These are phyloP conservation scores for Chymomyza caudatula DNA, from an alignment of 2,888 invertebrate species.

Conservation along the genomic window DNA sequence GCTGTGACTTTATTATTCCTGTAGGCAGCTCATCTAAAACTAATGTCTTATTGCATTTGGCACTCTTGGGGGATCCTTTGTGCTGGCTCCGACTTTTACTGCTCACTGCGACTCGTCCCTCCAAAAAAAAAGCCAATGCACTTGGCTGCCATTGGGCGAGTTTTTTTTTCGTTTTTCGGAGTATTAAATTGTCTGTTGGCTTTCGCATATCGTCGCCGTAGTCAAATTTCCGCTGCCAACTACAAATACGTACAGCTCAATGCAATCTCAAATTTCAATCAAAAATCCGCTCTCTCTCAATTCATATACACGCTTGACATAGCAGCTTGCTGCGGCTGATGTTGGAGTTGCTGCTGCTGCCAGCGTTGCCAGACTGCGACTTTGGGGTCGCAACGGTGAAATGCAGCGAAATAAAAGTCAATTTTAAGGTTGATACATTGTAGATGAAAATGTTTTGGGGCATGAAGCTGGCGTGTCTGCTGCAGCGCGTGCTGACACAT, in stretches of 20 bases:
- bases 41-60: conserved; percentile 52
- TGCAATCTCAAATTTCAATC: conserved; percentile 69
- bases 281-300: conserved; percentile 53
- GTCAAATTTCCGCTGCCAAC: conserved; percentile 65
- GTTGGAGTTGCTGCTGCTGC: conserved; percentile 3
- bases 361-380: conserved; percentile 46
- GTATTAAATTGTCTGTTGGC: conserved; percentile 62
- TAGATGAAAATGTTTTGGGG: conserved; percentile 25
- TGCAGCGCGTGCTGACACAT: conserved; percentile 54
- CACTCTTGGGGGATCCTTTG: conserved; percentile 14
- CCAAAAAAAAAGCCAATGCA: background rate
- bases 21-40: conserved; percentile 28
- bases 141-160: conserved; percentile 36
- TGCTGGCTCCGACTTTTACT: too few species aligned
- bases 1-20: background rate
- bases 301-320: background rate
- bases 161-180: conserved; percentile 8
- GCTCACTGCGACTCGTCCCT: too few species aligned
- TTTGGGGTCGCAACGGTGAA: conserved; percentile 50
- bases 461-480: conserved; percentile 31
- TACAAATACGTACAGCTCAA: conserved; percentile 52
- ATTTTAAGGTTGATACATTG: conserved; percentile 68
- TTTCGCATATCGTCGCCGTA: conserved; percentile 56
- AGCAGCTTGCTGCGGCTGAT: background rate
- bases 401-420: conserved; percentile 60